phyloP scores from a whole-genome alignment of 53 echinoderm and acorn worm genomes.

The Mesocentrotus franciscanus region DNA sequence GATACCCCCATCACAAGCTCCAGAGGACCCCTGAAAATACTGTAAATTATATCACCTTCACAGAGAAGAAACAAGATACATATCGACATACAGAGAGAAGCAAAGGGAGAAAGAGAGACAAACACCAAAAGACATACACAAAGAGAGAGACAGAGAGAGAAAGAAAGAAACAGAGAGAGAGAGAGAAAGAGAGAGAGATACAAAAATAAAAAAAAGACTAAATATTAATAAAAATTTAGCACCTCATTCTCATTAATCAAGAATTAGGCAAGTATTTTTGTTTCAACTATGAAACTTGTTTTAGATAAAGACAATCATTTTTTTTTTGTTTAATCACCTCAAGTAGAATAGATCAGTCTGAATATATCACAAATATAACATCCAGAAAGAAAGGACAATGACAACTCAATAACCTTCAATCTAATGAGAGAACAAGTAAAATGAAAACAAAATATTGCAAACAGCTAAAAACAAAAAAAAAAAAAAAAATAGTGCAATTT shows the following conservation, averaged over 20 bases:
- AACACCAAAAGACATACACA: neutral
- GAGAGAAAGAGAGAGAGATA: neutral
- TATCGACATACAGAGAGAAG: neutral
- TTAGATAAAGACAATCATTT: no score
- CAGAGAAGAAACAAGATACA: neutral
- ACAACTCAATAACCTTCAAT: no score
- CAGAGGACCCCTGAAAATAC: constrained; percentile 92
- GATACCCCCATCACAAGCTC: constrained; percentile 87
- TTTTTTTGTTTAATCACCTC: no score
- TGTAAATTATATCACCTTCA: constrained; percentile 88
- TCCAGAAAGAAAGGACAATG: no score
- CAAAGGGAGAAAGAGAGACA: neutral
- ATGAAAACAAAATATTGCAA: neutral
- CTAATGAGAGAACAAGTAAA: neutral
- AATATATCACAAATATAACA: no score
- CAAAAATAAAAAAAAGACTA: neutral
- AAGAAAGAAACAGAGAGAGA: neutral
- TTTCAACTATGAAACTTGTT: no score
- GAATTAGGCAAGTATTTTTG: neutral
- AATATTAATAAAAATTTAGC: neutral
- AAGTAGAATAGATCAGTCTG: no score
- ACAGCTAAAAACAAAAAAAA: neutral
- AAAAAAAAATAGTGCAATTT: neutral
- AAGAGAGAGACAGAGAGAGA: neutral
- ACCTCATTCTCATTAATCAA: neutral